Evolutionary conservation across 1,140 invertebrate genomes (phyloP).

Genomic region (Camponotus pennsylvanicus): DNA sequence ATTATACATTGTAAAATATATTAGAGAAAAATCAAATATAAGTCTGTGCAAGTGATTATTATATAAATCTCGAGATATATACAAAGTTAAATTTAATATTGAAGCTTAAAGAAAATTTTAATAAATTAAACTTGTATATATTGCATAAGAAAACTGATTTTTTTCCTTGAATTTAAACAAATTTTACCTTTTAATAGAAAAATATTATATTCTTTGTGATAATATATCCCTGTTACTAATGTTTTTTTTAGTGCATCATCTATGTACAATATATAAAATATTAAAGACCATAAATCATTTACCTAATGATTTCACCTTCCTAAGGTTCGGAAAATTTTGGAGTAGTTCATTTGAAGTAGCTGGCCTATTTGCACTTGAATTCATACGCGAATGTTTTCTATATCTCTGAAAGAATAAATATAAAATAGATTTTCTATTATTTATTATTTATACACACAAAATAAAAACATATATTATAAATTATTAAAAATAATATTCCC

Average conservation of each 20-base stretch:
- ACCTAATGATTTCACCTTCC: slow-evolving; percentile 84
- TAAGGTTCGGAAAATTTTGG: slow-evolving; percentile 85
- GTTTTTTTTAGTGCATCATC: background rate
- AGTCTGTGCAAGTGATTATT: background rate
- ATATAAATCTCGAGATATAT: background rate
- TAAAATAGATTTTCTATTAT: background rate
- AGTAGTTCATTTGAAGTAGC: slow-evolving; percentile 83
- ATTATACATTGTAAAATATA: slow-evolving; percentile 25
- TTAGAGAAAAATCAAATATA: slow-evolving; percentile 17
- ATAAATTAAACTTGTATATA: background rate
- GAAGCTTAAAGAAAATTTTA: background rate
- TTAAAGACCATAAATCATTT: slow-evolving; percentile 23
- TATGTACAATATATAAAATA: background rate
- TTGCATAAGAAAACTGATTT: background rate
- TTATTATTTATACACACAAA: background rate
- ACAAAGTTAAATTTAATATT: background rate
- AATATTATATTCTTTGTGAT: background rate
- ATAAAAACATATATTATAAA: background rate
- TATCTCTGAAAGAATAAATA: slow-evolving; percentile 83
- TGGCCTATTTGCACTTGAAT: slow-evolving; percentile 79
- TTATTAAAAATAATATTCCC: slow-evolving; percentile 11
- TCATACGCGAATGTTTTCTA: slow-evolving; percentile 85
- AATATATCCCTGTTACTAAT: background rate
- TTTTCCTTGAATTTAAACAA: no score
- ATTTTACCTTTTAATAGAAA: background rate